Conservation (phyloP, 2,797 vertebrate genomes). For the Oophaga sylvatica region DNA sequence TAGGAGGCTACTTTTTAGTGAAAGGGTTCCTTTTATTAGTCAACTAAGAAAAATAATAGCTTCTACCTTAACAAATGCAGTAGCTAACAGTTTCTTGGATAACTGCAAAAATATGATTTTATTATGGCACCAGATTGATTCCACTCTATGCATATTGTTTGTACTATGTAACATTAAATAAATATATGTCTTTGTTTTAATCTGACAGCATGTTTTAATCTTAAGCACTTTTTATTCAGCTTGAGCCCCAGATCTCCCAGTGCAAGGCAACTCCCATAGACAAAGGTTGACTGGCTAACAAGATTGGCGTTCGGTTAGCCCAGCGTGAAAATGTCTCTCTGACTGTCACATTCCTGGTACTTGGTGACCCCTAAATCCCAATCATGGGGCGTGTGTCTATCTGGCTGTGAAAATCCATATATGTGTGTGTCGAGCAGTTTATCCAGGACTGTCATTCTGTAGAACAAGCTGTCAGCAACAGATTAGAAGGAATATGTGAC, state of each 20-base stretch:
- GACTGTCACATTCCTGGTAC: slow-evolving; percentile 29
- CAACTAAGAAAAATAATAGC: too few relatives aligned
- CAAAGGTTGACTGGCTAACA: not conserved
- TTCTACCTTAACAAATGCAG: not conserved
- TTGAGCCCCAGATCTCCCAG: not conserved
- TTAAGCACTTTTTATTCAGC: not conserved
- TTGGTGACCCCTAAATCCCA: slow-evolving; percentile 31
- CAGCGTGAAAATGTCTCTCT: slow-evolving; percentile 20
- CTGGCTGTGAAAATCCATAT: slow-evolving; percentile 39
- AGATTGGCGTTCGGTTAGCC: slow-evolving; percentile 21
- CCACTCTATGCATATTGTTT: not conserved
- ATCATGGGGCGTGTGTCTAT: slow-evolving; percentile 19
- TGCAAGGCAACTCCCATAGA: not conserved
- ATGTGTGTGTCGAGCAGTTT: slow-evolving; percentile 36
- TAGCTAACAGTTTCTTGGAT: not conserved
- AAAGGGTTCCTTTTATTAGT: too few relatives aligned
- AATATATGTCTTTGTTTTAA: slow-evolving; percentile 2
- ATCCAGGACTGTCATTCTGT: slow-evolving; percentile 1
- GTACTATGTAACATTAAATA: not conserved
- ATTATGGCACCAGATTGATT: not conserved
- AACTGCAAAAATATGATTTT: not conserved
- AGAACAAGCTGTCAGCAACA: slow-evolving; percentile 30
- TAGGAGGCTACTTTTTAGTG: too few relatives aligned
- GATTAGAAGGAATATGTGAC: slow-evolving; percentile 30
- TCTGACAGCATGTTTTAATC: not conserved